A percentile compares a stretch with the other conserved stretches of the same genome.
Conservation (phyloP, 1,140 invertebrate species). For the Pinna nobilis region DNA sequence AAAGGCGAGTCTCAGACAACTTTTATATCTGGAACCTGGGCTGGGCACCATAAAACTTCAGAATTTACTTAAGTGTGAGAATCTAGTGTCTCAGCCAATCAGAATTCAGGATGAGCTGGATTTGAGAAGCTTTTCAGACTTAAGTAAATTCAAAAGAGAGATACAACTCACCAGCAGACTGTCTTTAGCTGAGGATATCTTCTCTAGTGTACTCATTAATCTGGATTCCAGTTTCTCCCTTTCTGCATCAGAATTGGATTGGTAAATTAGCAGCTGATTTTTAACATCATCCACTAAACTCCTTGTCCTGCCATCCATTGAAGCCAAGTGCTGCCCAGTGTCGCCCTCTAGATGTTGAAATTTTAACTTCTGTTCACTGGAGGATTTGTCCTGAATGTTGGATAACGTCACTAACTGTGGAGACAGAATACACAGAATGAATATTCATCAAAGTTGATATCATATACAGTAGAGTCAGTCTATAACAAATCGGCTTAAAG, state of each 20-base stretch:
- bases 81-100: too few species aligned
- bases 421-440: neutral
- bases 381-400: constrained; percentile 53
- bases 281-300: constrained; percentile 69
- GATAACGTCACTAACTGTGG: constrained; percentile 37
- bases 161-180: constrained; percentile 51
- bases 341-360: constrained; percentile 67
- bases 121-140: too few species aligned
- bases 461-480: too few species aligned
- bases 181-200: constrained; percentile 48
- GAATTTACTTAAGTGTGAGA: too few species aligned
- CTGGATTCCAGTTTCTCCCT: constrained; percentile 66
- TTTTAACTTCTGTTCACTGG: constrained; percentile 64
- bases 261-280: constrained; percentile 50
- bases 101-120: too few species aligned
- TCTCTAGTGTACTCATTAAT: constrained; percentile 57
- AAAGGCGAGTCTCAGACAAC: too few species aligned
- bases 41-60: too few species aligned
- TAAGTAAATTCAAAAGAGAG: neutral
- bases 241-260: constrained; percentile 58
- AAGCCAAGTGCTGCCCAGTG: constrained; percentile 62
- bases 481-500: too few species aligned
- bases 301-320: constrained; percentile 66
- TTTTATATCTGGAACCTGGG: too few species aligned
- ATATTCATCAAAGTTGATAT: too few species aligned